Conservation (phyloP, 2,888 invertebrate species). For the Diplazon laetatorius region DNA sequence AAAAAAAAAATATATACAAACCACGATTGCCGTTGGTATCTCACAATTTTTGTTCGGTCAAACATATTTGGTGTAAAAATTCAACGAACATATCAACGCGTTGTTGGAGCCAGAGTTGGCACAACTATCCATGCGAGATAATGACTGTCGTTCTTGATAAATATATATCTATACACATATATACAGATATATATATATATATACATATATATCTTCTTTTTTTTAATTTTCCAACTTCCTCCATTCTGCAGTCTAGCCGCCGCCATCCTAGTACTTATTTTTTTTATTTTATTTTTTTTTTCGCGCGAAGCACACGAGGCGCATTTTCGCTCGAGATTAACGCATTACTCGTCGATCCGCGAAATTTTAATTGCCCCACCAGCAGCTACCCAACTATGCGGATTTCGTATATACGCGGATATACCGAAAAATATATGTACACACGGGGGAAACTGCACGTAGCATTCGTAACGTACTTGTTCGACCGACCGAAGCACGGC, state of each 20-base stretch:
- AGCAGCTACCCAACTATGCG: neutral
- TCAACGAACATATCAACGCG: conserved; percentile 2
- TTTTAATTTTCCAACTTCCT: conserved; percentile 9
- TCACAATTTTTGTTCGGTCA: neutral
- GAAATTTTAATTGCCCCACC: conserved; percentile 57
- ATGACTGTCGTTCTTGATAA: conserved; percentile 33
- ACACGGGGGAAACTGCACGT: neutral
- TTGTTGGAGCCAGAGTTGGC: neutral
- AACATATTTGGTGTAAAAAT: too few relatives aligned
- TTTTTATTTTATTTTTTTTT: too few relatives aligned
- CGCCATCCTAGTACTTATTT: too few relatives aligned
- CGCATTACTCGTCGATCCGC: conserved; percentile 54
- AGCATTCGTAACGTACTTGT: conserved; percentile 25
- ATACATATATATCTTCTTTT: neutral
- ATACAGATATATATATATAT: conserved; percentile 5
- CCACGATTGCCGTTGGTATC: neutral
- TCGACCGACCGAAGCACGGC: conserved; percentile 32
- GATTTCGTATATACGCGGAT: neutral
- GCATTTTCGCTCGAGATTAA: conserved; percentile 43
- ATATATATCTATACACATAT: neutral
- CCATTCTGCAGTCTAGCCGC: neutral
- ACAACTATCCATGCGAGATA: conserved; percentile 43
- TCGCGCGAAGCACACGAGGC: neutral
- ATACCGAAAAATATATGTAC: neutral
- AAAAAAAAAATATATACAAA: too few relatives aligned